A percentile compares a stretch with the other conserved stretches of the same genome.
These are phyloP conservation scores for Orchestia grillus DNA, from an alignment of 1,140 invertebrate species.

Conservation along the genomic window DNA sequence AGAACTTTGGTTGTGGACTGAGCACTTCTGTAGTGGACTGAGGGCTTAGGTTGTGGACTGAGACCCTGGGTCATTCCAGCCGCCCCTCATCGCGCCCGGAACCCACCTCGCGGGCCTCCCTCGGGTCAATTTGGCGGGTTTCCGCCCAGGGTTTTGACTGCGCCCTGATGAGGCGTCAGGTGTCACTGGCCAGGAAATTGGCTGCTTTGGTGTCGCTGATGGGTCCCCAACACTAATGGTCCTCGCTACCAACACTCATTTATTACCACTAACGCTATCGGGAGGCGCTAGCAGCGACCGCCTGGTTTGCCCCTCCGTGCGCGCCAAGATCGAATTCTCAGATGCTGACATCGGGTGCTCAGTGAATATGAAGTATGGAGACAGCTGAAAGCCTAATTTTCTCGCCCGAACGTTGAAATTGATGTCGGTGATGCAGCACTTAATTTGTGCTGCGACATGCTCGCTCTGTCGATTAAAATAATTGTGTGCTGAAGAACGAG, in stretches of 20 bases:
- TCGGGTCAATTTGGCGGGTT: conserved; percentile 47
- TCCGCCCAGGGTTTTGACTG: conserved; percentile 25
- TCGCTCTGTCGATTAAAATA: too few relatives aligned
- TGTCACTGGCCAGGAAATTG: conserved; percentile 52
- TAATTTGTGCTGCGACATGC: too few relatives aligned
- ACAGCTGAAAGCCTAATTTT: too few relatives aligned
- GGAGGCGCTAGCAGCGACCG: not conserved
- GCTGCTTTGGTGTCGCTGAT: conserved; percentile 50
- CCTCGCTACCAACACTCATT: conserved; percentile 39
- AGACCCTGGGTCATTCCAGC: not conserved
- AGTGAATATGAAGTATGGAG: not conserved
- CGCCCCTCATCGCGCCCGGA: not conserved
- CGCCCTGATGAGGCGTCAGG: conserved; percentile 35
- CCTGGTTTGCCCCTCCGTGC: not conserved
- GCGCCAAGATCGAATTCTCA: not conserved
- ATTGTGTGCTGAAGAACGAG: too few relatives aligned
- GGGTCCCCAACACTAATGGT: conserved; percentile 40
- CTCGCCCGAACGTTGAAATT: too few relatives aligned
- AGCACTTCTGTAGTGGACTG: too few relatives aligned
- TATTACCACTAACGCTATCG: conserved; percentile 19
- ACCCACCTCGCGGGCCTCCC: not conserved
- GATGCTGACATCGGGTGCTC: not conserved
- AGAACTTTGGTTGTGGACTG: too few relatives aligned
- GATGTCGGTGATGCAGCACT: too few relatives aligned
- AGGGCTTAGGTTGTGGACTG: not conserved